These are phyloP conservation scores for Hyaena hyaena DNA, from an alignment of 2,113 vertebrate species.

Conservation along the genomic window DNA sequence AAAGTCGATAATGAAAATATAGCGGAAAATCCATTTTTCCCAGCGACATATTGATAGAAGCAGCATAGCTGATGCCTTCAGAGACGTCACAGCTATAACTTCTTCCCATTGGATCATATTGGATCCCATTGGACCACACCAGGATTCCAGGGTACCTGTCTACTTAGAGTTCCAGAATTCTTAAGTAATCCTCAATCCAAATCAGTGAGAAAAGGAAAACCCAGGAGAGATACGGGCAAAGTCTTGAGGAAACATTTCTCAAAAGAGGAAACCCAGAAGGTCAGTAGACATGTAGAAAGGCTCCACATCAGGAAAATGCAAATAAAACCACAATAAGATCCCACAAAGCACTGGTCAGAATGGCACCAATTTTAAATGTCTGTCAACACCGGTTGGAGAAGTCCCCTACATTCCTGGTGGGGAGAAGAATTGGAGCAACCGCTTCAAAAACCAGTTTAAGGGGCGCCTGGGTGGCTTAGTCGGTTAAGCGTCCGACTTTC, in stretches of 20 bases:
- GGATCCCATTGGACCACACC: not conserved
- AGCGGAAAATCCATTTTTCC: not conserved
- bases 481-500: no score
- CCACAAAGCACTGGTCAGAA: not conserved
- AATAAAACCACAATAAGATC: not conserved
- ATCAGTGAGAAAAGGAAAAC: not conserved
- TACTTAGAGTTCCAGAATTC: not conserved
- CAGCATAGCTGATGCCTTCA: not conserved
- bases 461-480: no score
- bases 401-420: not conserved
- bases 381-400: not conserved
- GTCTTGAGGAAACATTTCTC: not conserved
- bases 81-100: not conserved
- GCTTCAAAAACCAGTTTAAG: not conserved
- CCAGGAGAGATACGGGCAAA: not conserved
- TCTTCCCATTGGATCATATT: not conserved
- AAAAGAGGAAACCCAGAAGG: not conserved
- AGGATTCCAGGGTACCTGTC: not conserved
- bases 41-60: not conserved
- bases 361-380: not conserved
- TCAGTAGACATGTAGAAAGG: not conserved
- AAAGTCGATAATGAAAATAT: not conserved
- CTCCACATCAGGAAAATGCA: not conserved
- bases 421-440: not conserved
- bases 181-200: not conserved